A percentile compares a stretch with the other conserved stretches of the same genome.
These are phyloP conservation scores for Salarias fasciatus DNA, from an alignment of 2,797 vertebrate species.

Conservation along the genomic window DNA sequence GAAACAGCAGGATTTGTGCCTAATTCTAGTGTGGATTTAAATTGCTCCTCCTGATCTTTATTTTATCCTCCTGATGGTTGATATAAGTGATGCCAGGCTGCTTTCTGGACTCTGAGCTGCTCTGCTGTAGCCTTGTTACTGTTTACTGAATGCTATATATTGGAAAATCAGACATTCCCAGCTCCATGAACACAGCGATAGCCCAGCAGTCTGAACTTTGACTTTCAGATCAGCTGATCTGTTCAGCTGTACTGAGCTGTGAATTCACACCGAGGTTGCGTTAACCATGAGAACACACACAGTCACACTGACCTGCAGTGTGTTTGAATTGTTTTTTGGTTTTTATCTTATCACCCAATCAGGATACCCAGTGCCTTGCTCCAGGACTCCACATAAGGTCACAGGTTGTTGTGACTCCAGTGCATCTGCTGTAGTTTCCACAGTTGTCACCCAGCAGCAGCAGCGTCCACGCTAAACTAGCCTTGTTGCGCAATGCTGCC, in stretches of 20 bases:
- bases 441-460: slow-evolving; percentile 4
- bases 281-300: slow-evolving; percentile 3
- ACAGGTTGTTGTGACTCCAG: slow-evolving; percentile 4
- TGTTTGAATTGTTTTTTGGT: slow-evolving; percentile 23
- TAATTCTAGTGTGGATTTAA: too few species aligned
- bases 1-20: too few species aligned
- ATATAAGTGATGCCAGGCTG: too few species aligned
- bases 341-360: slow-evolving; percentile 23
- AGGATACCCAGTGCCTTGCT: slow-evolving; percentile 3
- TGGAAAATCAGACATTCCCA: too few species aligned
- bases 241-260: neutral
- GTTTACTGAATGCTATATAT: too few species aligned
- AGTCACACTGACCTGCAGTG: slow-evolving; percentile 9
- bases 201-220: slow-evolving; percentile 26
- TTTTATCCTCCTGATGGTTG: too few species aligned
- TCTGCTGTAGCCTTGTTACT: too few species aligned
- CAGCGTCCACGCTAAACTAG: slow-evolving; percentile 20
- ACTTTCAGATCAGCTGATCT: slow-evolving; percentile 17
- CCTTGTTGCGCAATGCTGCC: slow-evolving; percentile 25
- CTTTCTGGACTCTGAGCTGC: too few species aligned
- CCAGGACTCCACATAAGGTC: slow-evolving; percentile 17
- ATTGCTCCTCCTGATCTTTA: too few species aligned
- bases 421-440: neutral
- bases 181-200: too few species aligned
- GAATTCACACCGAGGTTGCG: slow-evolving; percentile 8